phyloP scores from a whole-genome alignment of 2,888 invertebrate genomes.

The Oegoconia quadripuncta region DNA sequence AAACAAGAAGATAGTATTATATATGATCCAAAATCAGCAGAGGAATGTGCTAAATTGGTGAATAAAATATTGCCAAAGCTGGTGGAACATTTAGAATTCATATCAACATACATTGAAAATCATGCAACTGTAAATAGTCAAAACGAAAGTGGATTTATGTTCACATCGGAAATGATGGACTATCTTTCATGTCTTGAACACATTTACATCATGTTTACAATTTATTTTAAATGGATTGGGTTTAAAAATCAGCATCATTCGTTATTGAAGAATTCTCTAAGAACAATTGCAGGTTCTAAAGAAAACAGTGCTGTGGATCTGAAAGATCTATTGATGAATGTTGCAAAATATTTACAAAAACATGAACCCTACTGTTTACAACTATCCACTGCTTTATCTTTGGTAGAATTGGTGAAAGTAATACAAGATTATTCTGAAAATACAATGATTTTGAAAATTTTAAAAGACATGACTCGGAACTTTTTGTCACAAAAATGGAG shows the following conservation, averaged over 20 bases:
- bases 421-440: conserved; percentile 65
- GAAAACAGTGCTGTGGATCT: conserved; percentile 42
- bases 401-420: conserved; percentile 74
- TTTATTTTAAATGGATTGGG: conserved; percentile 82
- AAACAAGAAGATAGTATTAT: conserved; percentile 40
- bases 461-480: conserved; percentile 55
- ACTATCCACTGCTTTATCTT: conserved; percentile 73
- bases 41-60: conserved; percentile 49
- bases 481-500: conserved; percentile 85
- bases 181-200: conserved; percentile 72
- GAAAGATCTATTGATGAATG: conserved; percentile 55
- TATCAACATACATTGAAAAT: conserved; percentile 45
- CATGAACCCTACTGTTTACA: conserved; percentile 74
- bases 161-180: conserved; percentile 40
- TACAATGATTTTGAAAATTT: conserved; percentile 56
- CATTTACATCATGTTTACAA: conserved; percentile 76
- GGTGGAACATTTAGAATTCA: conserved; percentile 44
- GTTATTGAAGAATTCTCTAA: conserved; percentile 56
- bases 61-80: conserved; percentile 51
- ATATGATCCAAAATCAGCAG: conserved; percentile 54
- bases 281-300: conserved; percentile 49
- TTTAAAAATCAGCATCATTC: conserved; percentile 70
- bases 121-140: conserved; percentile 31
- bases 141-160: conserved; percentile 37
- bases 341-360: conserved; percentile 55